phyloP scores from a whole-genome alignment of 1,140 invertebrate species.

The Penaeus japonicus region DNA sequence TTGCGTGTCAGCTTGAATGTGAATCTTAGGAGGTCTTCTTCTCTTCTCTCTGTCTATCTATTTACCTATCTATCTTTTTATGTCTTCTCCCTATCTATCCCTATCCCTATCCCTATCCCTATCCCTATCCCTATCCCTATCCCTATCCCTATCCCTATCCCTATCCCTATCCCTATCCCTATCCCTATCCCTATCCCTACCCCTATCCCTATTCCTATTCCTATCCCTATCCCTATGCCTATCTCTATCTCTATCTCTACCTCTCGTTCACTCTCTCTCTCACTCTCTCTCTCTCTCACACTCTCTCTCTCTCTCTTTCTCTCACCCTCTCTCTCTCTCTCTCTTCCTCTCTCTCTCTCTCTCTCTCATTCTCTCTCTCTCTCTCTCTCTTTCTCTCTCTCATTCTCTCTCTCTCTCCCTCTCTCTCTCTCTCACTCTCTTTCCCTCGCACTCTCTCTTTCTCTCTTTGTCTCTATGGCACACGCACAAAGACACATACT shows the following conservation, averaged over 20 bases:
- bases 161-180: background rate
- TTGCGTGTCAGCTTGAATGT: too few species aligned
- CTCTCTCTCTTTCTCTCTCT: background rate
- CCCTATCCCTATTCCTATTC: background rate
- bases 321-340: background rate
- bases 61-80: background rate
- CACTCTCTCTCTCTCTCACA: background rate
- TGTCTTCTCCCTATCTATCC: background rate
- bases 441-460: conserved; percentile 10
- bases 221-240: background rate
- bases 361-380: conserved; percentile 17
- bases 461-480: background rate
- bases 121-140: background rate
- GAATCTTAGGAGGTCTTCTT: background rate
- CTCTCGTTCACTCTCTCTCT: background rate
- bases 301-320: background rate
- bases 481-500: background rate
- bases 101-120: background rate
- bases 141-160: background rate
- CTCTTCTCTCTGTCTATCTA: background rate
- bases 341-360: conserved; percentile 21
- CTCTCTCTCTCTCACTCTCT: conserved; percentile 20
- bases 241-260: too few species aligned
- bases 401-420: conserved; percentile 24
- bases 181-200: background rate